Conservation (phyloP, 2,113 vertebrate genomes). For the Vireo altiloquus region DNA sequence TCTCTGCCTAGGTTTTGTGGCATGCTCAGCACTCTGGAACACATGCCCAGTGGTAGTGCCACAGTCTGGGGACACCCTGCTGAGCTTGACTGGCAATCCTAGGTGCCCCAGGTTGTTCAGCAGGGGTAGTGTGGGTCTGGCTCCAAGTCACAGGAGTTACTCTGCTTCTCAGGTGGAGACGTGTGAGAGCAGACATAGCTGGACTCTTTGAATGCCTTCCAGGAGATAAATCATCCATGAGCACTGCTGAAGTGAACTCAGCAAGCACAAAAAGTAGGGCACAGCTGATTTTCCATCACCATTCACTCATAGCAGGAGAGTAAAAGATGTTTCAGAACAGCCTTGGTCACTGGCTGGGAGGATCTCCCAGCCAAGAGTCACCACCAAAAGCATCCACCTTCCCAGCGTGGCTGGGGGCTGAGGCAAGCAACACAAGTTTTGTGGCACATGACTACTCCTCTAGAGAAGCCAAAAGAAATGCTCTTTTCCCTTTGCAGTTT, state of each 20-base stretch:
- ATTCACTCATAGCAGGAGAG: not conserved
- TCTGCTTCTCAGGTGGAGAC: not conserved
- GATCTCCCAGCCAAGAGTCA: not conserved
- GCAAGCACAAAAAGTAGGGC: not conserved
- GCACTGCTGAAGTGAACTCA: not conserved
- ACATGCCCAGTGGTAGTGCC: not conserved
- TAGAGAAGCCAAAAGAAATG: not conserved
- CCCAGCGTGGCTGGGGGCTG: not conserved
- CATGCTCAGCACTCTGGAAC: not conserved
- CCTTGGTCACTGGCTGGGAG: not conserved
- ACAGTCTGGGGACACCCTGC: not conserved
- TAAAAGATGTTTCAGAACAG: not conserved
- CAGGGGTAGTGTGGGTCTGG: not conserved
- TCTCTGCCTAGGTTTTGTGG: not conserved
- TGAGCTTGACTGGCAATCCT: not conserved
- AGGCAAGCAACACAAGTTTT: not conserved
- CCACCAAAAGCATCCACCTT: not conserved
- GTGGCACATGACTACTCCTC: not conserved
- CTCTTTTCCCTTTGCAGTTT: not conserved
- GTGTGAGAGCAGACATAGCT: not conserved
- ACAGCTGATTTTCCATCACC: not conserved
- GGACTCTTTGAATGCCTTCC: not conserved
- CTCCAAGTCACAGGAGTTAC: not conserved
- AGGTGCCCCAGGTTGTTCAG: rapidly evolving
- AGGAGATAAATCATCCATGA: not conserved